These are phyloP conservation scores for Tenthredo livida DNA, from an alignment of 2,888 invertebrate species.

Conservation along the genomic window DNA sequence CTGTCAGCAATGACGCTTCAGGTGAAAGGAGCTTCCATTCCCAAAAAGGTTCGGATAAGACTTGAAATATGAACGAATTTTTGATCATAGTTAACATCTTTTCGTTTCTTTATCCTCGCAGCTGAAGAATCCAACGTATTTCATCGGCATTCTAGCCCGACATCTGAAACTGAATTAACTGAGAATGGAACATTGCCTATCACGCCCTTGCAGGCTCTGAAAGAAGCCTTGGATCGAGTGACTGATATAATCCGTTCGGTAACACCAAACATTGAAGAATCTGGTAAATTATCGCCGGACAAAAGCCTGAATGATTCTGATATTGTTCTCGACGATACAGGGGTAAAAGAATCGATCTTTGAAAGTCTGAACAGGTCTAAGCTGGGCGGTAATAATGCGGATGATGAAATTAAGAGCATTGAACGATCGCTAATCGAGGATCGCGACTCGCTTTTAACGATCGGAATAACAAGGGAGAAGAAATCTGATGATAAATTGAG, in stretches of 20 bases:
- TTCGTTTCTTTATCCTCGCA: background rate
- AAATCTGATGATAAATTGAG: background rate
- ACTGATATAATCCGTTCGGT: conserved; percentile 67
- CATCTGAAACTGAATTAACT: background rate
- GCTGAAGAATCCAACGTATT: background rate
- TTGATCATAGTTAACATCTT: background rate
- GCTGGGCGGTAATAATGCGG: conserved; percentile 54
- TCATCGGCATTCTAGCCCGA: background rate
- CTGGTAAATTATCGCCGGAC: conserved; percentile 48
- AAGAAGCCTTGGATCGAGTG: conserved; percentile 70
- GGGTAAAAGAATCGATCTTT: conserved; percentile 59
- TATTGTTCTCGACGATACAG: conserved; percentile 48
- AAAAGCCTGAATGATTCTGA: conserved; percentile 36
- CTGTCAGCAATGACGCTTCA: conserved; percentile 49
- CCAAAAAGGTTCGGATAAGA: background rate
- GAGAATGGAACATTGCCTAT: conserved; percentile 40
- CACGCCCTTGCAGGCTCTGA: conserved; percentile 63
- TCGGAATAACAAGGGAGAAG: background rate
- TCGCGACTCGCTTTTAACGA: conserved; percentile 4
- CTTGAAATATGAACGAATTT: background rate
- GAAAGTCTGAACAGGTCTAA: conserved; percentile 62
- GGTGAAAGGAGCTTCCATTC: conserved; percentile 4
- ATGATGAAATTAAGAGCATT: conserved; percentile 62
- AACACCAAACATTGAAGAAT: conserved; percentile 55
- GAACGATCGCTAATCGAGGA: conserved; percentile 59